Conservation (phyloP, 1,140 invertebrate species). For the Ceratina japonica region DNA sequence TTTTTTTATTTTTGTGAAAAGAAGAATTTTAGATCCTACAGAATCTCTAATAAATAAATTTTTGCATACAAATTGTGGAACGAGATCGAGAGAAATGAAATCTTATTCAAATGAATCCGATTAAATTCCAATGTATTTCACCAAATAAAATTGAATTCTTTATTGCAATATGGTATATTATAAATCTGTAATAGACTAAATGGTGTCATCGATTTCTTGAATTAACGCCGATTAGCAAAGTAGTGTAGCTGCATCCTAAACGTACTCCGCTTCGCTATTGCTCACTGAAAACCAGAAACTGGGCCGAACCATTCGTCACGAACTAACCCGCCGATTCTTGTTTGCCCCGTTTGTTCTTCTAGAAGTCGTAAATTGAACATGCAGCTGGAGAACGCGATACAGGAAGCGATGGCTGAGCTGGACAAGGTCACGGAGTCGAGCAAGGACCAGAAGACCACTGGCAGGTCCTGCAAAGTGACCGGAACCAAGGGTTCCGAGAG, state of each 20-base stretch:
- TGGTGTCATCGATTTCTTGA: not conserved
- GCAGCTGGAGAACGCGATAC: slow-evolving; percentile 92
- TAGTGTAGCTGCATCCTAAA: slow-evolving; percentile 31
- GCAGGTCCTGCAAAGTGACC: slow-evolving; percentile 42
- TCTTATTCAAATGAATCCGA: too few relatives aligned
- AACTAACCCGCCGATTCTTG: slow-evolving; percentile 56
- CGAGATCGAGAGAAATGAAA: too few relatives aligned
- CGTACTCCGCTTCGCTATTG: slow-evolving; percentile 32
- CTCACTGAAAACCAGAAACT: slow-evolving; percentile 18
- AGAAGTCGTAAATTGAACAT: slow-evolving; percentile 95
- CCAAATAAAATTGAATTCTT: too few relatives aligned
- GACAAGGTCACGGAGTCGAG: slow-evolving; percentile 66
- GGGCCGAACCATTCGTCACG: slow-evolving; percentile 10
- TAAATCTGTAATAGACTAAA: not conserved
- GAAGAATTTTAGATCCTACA: too few relatives aligned
- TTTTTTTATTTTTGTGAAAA: too few relatives aligned
- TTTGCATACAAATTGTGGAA: too few relatives aligned
- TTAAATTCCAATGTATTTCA: too few relatives aligned
- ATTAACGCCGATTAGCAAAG: not conserved
- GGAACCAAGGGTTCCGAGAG: slow-evolving; percentile 41
- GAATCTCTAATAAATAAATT: too few relatives aligned
- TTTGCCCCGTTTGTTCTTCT: slow-evolving; percentile 59
- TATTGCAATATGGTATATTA: not conserved
- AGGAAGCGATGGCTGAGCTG: slow-evolving; percentile 93
- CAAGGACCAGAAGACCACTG: slow-evolving; percentile 50